Base-by-base conservation (phyloP, 2,113 vertebrate species). In the Seriola rivoliana region DNA sequence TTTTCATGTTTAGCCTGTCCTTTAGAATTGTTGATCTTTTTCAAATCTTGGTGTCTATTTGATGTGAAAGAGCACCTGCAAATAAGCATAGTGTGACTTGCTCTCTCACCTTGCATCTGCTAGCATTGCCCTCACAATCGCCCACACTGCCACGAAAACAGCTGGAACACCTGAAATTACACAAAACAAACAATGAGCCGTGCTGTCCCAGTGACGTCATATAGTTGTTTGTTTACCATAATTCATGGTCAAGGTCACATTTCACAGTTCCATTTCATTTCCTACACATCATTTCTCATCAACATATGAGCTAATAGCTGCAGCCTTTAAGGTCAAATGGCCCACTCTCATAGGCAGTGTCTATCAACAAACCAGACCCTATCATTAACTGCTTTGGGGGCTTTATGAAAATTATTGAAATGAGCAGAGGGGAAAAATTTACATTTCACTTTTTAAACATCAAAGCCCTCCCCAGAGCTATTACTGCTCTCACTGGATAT, bases 61-160 rank as follows among this genome's bases (percentile, higher is more conserved):
- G 6, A 8, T 17, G 5, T 75, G 5, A 48, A 36, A 29, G 2
- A 29, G 8, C 4, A 46, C 0, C 17, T 23, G 38, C 7, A 14
- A 29, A 46, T 23, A 14, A 2, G 2, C 29, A 17, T 0, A 16
- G 32, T 34, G 5, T 8, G 66, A 68, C 23, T 57, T 42, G 38
- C 14, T 36, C 25, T 48, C 93, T 96, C 75, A 98, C 97, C 97
- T 96, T 40, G 93, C 95, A 81, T 98, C 95, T 63, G 97, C 97
- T 52, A 97, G 66, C 0, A 89, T 94, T 62, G 95, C 95, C 76
- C 97, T 95, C 42, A 95, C 96, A 65, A 96, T 92, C 10, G 96
- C 96, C 97, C 97, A 98, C 57, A 96, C 86, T 12, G 91, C 93
- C 44, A 96, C 96, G 88, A 98, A 98, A 21, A 95, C 82, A 29